A percentile compares a stretch with the other conserved stretches of the same genome.
Conservation (phyloP, 2,113 vertebrate genomes). For the Laticauda colubrina region DNA sequence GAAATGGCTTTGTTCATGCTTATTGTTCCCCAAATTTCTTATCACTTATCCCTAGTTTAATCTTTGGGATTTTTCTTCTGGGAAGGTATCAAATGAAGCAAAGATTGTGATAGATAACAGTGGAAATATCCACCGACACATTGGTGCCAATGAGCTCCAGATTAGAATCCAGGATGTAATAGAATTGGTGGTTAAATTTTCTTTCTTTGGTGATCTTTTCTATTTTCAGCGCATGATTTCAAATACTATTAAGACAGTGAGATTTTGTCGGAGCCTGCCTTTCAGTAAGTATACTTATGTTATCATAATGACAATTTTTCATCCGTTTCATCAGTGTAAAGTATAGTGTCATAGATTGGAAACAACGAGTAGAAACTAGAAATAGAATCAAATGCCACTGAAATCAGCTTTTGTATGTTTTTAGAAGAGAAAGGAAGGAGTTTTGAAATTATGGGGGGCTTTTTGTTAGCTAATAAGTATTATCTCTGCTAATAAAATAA, state of each 20-base stretch:
- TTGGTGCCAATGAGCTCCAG: background rate
- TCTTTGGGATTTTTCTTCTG: background rate
- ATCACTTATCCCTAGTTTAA: background rate
- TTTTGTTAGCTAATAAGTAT: background rate
- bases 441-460: background rate
- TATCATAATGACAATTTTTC: constrained; percentile 43
- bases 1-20: background rate
- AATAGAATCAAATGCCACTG: background rate
- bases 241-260: constrained; percentile 89
- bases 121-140: background rate
- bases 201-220: background rate
- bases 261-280: constrained; percentile 88
- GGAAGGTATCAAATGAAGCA: background rate
- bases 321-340: background rate
- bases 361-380: background rate
- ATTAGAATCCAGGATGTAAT: background rate
- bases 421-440: background rate
- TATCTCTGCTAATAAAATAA: constrained; percentile 25
- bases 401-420: background rate
- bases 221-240: constrained; percentile 92
- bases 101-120: background rate
- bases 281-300: constrained; percentile 86
- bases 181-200: background rate
- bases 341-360: background rate
- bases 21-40: background rate